A percentile compares a stretch with the other conserved stretches of the same genome.
These are phyloP conservation scores for Numida meleagris DNA, from an alignment of 2,113 vertebrate genomes.

Conservation along the genomic window DNA sequence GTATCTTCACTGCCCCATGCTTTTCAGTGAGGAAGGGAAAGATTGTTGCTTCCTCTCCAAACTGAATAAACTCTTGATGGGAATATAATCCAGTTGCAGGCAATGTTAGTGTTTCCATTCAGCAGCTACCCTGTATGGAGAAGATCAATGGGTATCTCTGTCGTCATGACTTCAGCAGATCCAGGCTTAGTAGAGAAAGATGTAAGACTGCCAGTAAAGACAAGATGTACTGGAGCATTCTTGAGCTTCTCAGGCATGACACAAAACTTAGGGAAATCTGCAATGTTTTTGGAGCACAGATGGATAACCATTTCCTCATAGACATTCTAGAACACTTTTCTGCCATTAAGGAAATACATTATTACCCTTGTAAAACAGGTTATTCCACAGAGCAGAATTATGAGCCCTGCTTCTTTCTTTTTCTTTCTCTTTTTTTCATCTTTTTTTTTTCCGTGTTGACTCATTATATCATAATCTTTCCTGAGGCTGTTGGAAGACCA, in stretches of 20 bases:
- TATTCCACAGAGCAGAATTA: not conserved
- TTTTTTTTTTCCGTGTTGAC: not conserved
- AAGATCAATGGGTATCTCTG: not conserved
- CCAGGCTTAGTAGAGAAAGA: not conserved
- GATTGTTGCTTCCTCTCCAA: not conserved
- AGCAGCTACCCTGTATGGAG: not conserved
- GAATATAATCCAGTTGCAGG: not conserved
- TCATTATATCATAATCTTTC: not conserved
- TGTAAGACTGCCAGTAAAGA: not conserved
- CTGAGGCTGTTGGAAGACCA: slow-evolving; percentile 2
- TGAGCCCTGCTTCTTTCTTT: not conserved
- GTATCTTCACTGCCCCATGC: not conserved
- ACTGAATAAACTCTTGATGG: not conserved
- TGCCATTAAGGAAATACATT: not conserved
- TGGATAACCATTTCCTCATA: not conserved
- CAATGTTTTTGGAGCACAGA: not conserved
- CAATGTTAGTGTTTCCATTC: not conserved
- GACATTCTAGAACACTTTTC: not conserved
- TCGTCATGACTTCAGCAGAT: not conserved
- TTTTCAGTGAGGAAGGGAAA: not conserved
- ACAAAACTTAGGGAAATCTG: not conserved
- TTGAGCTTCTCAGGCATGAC: not conserved
- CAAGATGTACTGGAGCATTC: not conserved
- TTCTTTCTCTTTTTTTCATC: not conserved
- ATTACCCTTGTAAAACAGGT: not conserved